Evolutionary conservation across 2,113 vertebrate genomes (phyloP).

Genomic region (Haemorhous mexicanus): DNA sequence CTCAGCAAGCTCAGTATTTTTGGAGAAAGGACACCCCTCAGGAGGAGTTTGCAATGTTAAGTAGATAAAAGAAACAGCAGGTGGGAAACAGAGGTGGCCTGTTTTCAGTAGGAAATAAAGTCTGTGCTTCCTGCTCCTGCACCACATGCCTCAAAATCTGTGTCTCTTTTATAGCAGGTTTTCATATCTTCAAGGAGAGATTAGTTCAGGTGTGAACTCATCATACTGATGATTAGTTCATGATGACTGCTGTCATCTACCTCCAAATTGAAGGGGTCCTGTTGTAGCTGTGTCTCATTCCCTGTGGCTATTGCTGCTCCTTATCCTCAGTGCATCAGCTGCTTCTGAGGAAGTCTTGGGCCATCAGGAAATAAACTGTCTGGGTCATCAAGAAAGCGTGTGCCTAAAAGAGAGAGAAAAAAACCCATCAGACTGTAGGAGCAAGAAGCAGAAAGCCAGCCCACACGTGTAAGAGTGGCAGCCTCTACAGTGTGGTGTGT

Average conservation of each 20-base stretch:
- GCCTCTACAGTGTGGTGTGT: constrained; percentile 34
- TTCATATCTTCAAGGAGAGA: background rate
- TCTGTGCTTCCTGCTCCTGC: background rate
- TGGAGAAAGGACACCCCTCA: background rate
- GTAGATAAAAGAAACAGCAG: background rate
- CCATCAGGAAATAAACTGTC: background rate
- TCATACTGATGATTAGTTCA: background rate
- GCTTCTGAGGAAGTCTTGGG: background rate
- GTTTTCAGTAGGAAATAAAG: background rate
- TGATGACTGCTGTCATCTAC: background rate
- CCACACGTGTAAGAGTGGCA: constrained; percentile 45
- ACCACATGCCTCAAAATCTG: background rate
- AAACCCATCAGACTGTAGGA: background rate
- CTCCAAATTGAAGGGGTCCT: background rate
- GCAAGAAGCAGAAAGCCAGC: constrained; percentile 21
- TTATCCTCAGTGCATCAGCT: background rate
- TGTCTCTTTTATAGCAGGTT: background rate
- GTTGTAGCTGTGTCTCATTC: background rate
- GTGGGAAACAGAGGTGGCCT: background rate
- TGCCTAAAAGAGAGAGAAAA: background rate
- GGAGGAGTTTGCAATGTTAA: background rate
- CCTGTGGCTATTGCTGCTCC: background rate
- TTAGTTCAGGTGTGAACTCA: background rate
- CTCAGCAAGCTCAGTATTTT: background rate
- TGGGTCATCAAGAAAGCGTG: background rate